These are phyloP conservation scores for Ivindomyrus marchei DNA, from an alignment of 2,113 vertebrate species.

Conservation along the genomic window DNA sequence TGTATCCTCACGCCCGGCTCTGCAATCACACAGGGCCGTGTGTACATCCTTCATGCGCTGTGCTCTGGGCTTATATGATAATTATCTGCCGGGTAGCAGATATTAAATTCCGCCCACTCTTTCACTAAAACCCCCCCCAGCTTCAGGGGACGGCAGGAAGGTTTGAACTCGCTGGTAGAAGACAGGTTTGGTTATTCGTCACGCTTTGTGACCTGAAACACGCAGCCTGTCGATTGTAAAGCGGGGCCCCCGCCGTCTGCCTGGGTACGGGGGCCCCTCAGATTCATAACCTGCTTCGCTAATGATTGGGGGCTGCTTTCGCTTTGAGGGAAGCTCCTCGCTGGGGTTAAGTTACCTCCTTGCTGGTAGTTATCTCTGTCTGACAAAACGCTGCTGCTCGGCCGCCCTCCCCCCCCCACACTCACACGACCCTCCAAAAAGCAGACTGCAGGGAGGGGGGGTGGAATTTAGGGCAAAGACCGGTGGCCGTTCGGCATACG, in stretches of 20 bases:
- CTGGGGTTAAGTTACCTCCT: not conserved
- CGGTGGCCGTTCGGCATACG: not conserved
- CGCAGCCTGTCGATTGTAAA: not conserved
- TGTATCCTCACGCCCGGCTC: not conserved
- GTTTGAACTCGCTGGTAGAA: not conserved
- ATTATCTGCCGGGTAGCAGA: not conserved
- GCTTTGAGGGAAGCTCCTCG: not conserved
- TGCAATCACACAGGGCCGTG: not conserved
- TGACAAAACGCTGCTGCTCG: not conserved
- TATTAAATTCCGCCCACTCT: constrained; percentile 17
- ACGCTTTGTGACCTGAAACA: not conserved
- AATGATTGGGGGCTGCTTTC: constrained; percentile 20
- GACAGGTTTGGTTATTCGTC: not conserved
- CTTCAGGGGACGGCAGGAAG: not conserved
- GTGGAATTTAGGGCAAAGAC: not conserved
- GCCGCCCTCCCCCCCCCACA: not conserved
- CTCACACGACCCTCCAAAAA: not conserved
- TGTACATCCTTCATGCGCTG: not conserved
- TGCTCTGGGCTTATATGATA: not conserved
- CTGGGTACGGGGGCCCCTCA: not conserved
- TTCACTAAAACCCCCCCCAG: not conserved
- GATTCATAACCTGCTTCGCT: not conserved
- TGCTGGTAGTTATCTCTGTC: not conserved
- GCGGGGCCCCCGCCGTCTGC: not conserved
- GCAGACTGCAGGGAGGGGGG: not conserved